Conservation (phyloP, 2,113 vertebrate genomes). For the Scopus umbretta region DNA sequence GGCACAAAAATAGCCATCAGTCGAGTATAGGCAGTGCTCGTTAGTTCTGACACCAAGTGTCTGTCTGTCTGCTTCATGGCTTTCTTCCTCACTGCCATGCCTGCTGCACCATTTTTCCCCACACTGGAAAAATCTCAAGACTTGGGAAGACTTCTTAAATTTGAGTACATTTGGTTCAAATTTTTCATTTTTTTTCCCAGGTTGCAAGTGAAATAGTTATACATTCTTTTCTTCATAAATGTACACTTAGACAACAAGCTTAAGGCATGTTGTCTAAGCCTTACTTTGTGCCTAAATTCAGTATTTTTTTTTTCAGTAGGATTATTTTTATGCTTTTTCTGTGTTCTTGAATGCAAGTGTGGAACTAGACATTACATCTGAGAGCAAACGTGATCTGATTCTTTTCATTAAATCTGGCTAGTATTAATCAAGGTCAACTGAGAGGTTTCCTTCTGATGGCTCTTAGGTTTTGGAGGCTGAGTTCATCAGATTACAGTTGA, state of each 20-base stretch:
- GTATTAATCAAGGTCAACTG: background rate
- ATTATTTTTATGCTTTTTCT: background rate
- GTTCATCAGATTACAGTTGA: background rate
- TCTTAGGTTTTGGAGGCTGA: background rate
- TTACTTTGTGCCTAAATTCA: background rate
- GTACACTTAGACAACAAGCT: background rate
- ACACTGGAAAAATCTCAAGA: background rate
- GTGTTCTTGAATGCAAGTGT: background rate
- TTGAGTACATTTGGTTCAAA: background rate
- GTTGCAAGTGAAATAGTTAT: background rate
- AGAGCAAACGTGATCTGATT: background rate
- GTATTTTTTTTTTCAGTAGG: background rate
- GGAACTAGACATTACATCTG: background rate
- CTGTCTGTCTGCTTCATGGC: background rate
- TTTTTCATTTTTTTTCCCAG: background rate
- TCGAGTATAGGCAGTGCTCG: background rate
- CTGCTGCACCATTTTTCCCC: background rate
- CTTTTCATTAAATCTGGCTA: background rate
- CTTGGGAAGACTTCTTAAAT: background rate
- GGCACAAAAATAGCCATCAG: background rate
- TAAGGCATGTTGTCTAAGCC: background rate
- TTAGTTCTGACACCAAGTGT: background rate
- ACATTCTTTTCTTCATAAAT: background rate
- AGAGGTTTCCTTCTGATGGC: background rate
- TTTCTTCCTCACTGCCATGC: accelerated